These are phyloP conservation scores for Malurus splendens DNA, from an alignment of 2,797 vertebrate genomes.

Conservation along the genomic window DNA sequence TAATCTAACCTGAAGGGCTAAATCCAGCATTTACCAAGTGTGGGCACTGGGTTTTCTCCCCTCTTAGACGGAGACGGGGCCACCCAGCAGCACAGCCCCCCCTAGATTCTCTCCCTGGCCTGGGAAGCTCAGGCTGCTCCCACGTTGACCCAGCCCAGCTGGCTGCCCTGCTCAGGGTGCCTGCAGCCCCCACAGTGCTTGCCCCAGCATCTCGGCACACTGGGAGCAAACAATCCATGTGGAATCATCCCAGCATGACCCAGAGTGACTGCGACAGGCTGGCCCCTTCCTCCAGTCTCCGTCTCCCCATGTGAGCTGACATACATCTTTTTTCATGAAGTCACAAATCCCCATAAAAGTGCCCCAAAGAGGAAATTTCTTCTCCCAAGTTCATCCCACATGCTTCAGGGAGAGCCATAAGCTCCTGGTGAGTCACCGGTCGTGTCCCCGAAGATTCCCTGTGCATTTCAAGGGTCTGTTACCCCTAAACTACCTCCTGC, in stretches of 20 bases:
- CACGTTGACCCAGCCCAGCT: fast-evolving
- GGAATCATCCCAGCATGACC: not conserved
- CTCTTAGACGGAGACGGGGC: not conserved
- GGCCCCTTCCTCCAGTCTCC: not conserved
- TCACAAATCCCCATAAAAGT: not conserved
- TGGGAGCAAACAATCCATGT: fast-evolving
- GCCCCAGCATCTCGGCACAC: not conserved
- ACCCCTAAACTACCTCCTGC: not conserved
- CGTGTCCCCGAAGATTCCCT: not conserved
- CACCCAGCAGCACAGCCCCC: not conserved
- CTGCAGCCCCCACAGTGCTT: fast-evolving
- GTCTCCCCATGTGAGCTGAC: not conserved
- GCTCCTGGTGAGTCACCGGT: not conserved
- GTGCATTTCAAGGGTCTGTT: not conserved
- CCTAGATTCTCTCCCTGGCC: not conserved
- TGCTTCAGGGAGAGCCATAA: not conserved
- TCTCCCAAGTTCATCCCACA: not conserved
- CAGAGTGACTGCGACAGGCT: not conserved
- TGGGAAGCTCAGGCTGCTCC: not conserved
- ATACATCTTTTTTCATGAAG: not conserved
- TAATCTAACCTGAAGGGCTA: not conserved
- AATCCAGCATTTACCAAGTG: not conserved
- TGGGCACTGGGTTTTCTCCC: not conserved
- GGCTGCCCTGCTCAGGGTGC: not conserved
- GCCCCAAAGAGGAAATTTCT: not conserved